Evolutionary conservation across 1,140 invertebrate species (phyloP), one percentile per base, ranked within the genome.

Genomic region (Sminthurides bifidus): DNA sequence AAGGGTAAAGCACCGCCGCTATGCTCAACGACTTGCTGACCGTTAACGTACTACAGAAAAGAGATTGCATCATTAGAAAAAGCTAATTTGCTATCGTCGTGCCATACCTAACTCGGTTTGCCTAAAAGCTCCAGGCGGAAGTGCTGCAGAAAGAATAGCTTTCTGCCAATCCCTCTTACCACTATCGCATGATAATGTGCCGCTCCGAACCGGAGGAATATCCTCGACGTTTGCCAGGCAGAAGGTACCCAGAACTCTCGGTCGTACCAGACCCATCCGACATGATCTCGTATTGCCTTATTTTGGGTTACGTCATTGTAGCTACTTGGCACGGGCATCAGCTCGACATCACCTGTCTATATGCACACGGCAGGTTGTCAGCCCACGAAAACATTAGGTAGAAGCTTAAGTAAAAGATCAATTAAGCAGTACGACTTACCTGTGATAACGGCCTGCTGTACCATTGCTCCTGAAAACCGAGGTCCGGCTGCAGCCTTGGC

Each of bases 281-380:
- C 80, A 72, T 96, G 91, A 71, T 98, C 91, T 30, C 92, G 72
- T 8, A 97, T 68, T 2, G 73, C 70, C 24, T 72, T 75, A 27
- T 92, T 84, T 55, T 85, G 81, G 0, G 88, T 91, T 15, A 98
- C 81, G 67, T 98, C 94, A 70, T 98, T 98, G 73, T 90, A 98
- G 63, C 90, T 94, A 0, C 89, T 81, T 0, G 94, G 94, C 15
- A 97, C 92, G 19, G 93, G 92, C 90, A 96, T 95, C 23, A 82
- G 76, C 31, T 78, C 75, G 0, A 76, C 72, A 52, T 71, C 54
- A 15, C 68, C 69, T 30, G 62, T 66, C 60, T 67, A 31, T 10
- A 48, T 29, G 8, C n/a, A 35, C n/a, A 35, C 8, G 4, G 8
- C 12, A 21, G 6, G 21, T 43, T 43, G 8, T 8, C 21, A n/a